Percentiles rank a stretch among this genome's conserved stretches.
Conservation (phyloP, 1,140 invertebrate species). For the Teleopsis dalmanni region DNA sequence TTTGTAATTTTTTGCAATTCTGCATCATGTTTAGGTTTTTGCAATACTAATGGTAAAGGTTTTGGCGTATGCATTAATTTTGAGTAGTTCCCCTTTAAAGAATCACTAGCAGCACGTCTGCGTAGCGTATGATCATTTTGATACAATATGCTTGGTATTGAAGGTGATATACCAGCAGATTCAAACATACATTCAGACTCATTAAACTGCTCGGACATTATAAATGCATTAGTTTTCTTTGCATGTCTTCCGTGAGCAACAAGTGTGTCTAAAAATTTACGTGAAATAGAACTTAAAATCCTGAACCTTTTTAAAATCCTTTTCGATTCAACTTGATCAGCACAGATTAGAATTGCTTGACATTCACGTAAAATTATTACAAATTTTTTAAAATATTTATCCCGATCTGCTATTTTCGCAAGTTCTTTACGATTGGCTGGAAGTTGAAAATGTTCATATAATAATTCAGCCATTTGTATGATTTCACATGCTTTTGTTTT, state of each 20-base stretch:
- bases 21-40: too few relatives aligned
- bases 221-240: conserved; percentile 1
- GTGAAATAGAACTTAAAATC: conserved; percentile 28
- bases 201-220: conserved; percentile 9
- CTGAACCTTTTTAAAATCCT: conserved; percentile 39
- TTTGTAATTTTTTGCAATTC: neutral
- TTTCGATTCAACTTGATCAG: conserved; percentile 26
- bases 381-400: conserved; percentile 27
- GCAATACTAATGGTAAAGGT: neutral
- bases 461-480: conserved; percentile 22
- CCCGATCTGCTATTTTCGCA: conserved; percentile 2
- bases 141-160: conserved; percentile 30
- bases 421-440: conserved; percentile 22
- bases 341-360: conserved; percentile 33
- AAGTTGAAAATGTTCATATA: conserved; percentile 33
- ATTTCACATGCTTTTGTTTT: conserved; percentile 24
- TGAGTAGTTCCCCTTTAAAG: conserved; percentile 8
- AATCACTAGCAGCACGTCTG: conserved; percentile 1
- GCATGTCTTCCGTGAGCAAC: neutral
- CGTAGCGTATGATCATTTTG: conserved; percentile 1
- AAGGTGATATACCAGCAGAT: conserved; percentile 15
- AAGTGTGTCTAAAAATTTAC: conserved; percentile 21
- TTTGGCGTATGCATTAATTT: neutral
- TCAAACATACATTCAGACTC: conserved; percentile 7
- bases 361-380: conserved; percentile 30